These are phyloP conservation scores for Armadillidium nasatum DNA, from an alignment of 1,140 invertebrate genomes.

Conservation along the genomic window DNA sequence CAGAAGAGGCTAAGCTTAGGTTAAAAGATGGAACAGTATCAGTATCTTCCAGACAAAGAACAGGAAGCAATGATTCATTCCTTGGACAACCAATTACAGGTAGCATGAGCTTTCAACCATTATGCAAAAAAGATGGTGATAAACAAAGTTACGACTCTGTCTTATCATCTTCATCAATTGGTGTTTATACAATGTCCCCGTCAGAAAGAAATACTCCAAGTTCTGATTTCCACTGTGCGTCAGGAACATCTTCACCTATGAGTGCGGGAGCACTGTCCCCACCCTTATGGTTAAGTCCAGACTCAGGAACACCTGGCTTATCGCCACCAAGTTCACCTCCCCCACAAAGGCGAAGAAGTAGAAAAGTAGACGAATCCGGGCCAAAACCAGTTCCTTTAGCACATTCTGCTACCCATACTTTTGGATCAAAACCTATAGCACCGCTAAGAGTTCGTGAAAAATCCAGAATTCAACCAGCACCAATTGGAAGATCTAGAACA, in stretches of 20 bases:
- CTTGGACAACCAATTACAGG: conserved; percentile 52
- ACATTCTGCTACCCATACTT: conserved; percentile 40
- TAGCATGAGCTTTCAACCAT: conserved; percentile 49
- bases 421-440: conserved; percentile 41
- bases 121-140: conserved; percentile 42
- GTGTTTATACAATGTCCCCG: conserved; percentile 40
- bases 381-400: conserved; percentile 23
- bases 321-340: conserved; percentile 42
- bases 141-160: conserved; percentile 55
- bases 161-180: conserved; percentile 58
- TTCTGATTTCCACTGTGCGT: conserved; percentile 37
- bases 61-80: conserved; percentile 52
- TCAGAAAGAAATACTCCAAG: conserved; percentile 41
- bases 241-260: conserved; percentile 44
- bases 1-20: conserved; percentile 49
- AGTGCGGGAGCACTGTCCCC: conserved; percentile 40
- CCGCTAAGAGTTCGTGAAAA: conserved; percentile 38
- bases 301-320: conserved; percentile 51
- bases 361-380: conserved; percentile 8
- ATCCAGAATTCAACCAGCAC: conserved; percentile 44
- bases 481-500: conserved; percentile 36
- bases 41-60: conserved; percentile 47
- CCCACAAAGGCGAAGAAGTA: conserved; percentile 41
- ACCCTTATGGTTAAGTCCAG: conserved; percentile 46
- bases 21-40: conserved; percentile 46